A percentile compares a stretch with the other conserved stretches of the same genome.
Conservation (phyloP, 92 coral and sea anemone genomes). For the Porites lobata region DNA sequence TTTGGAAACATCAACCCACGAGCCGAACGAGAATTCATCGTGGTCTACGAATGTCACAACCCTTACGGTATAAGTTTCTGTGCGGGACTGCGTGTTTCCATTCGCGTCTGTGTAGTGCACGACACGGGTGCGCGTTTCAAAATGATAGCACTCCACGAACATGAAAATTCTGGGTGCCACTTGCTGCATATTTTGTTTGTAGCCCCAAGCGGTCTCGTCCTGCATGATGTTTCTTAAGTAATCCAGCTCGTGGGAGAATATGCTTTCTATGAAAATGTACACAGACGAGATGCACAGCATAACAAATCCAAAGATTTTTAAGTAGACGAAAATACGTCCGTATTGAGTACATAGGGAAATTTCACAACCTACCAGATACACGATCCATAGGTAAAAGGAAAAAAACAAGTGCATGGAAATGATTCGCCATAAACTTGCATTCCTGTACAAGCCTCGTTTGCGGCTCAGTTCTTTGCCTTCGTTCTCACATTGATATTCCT, state of each 20-base stretch:
- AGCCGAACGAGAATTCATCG: conserved; percentile 68
- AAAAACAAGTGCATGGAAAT: conserved; percentile 73
- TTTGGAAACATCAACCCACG: conserved; percentile 80
- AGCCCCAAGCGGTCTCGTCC: conserved; percentile 80
- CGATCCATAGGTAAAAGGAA: conserved; percentile 78
- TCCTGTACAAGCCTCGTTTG: conserved; percentile 68
- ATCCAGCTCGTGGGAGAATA: conserved; percentile 73
- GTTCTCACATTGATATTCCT: conserved; percentile 52
- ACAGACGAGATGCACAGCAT: conserved; percentile 65
- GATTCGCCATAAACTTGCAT: conserved; percentile 66
- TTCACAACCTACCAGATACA: conserved; percentile 66
- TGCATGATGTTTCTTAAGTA: conserved; percentile 75
- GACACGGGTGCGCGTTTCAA: conserved; percentile 69
- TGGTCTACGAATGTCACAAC: conserved; percentile 71
- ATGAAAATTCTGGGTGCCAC: conserved; percentile 71
- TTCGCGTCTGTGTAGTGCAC: conserved; percentile 79
- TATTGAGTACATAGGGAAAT: conserved; percentile 59
- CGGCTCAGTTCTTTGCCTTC: conserved; percentile 69
- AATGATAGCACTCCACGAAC: conserved; percentile 86
- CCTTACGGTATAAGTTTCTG: conserved; percentile 69
- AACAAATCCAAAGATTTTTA: conserved; percentile 65
- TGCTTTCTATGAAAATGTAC: conserved; percentile 71
- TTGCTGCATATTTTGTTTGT: conserved; percentile 67
- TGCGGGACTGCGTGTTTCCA: conserved; percentile 76
- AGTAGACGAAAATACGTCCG: conserved; percentile 59